Conservation (phyloP, 30 jellyfish, hydroid and myxozoan genomes). For the Hydractinia echinata region DNA sequence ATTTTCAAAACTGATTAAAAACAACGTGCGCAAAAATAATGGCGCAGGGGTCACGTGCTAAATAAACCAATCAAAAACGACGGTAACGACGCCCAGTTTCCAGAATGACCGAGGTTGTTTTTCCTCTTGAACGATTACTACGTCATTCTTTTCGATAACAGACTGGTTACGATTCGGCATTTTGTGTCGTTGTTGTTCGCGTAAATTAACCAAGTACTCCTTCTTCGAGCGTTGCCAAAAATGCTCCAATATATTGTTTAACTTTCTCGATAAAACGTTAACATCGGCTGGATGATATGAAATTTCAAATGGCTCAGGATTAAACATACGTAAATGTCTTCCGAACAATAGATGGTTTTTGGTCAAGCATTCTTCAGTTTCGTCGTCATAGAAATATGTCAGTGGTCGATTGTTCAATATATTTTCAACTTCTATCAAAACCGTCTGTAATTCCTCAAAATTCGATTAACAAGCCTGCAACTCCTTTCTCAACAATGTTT, state of each 20-base stretch:
- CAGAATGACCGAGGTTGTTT: not conserved
- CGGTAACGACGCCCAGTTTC: conserved; percentile 3
- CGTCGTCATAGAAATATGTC: not conserved
- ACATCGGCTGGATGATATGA: not conserved
- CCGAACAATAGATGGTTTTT: not conserved
- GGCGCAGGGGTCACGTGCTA: too few species aligned
- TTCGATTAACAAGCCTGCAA: not conserved
- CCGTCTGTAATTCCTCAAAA: conserved; percentile 10
- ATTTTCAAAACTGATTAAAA: too few species aligned
- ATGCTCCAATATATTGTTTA: too few species aligned
- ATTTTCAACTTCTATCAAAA: conserved; percentile 1
- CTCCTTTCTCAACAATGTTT: conserved; percentile 2
- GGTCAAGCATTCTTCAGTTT: not conserved
- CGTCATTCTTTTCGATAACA: not conserved
- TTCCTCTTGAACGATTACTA: not conserved
- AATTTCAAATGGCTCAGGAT: not conserved
- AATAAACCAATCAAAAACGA: too few species aligned
- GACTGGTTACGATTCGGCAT: not conserved
- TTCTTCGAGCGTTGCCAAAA: conserved; percentile 51
- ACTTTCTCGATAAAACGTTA: too few species aligned
- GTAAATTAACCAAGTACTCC: conserved; percentile 40
- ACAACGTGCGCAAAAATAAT: too few species aligned
- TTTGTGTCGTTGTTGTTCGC: conserved; percentile 32
- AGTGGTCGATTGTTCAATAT: conserved; percentile 16
- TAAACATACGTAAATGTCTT: not conserved